Conservation (phyloP, 1,140 invertebrate genomes). For the Contarinia nasturtii region DNA sequence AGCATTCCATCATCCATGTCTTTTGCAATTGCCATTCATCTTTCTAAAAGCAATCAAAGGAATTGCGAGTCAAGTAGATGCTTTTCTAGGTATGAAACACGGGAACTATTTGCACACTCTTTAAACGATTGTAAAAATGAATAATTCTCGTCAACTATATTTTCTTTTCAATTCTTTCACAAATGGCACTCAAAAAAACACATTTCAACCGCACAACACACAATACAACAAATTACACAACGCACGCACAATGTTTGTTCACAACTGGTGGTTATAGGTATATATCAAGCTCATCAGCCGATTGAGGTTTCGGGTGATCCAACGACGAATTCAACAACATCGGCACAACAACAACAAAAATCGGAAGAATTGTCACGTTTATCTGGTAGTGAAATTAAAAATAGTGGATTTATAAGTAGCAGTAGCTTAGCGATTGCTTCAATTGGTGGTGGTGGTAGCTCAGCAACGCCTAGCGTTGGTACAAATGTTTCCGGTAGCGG, state of each 20-base stretch:
- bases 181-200: too few species aligned
- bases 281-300: too few species aligned
- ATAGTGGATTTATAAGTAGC: background rate
- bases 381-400: background rate
- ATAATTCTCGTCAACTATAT: too few species aligned
- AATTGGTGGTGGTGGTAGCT: background rate
- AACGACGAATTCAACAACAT: too few species aligned
- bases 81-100: constrained; percentile 65
- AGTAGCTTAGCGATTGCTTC: background rate
- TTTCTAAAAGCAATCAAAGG: constrained; percentile 89
- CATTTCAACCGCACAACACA: too few species aligned
- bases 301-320: too few species aligned
- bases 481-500: constrained; percentile 3
- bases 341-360: background rate
- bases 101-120: background rate
- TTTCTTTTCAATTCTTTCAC: too few species aligned
- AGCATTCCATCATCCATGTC: constrained; percentile 79
- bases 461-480: background rate
- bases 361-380: background rate
- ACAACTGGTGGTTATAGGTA: too few species aligned
- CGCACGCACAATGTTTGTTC: too few species aligned
- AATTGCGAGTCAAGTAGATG: constrained; percentile 81
- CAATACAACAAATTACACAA: too few species aligned
- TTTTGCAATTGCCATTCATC: constrained; percentile 69
- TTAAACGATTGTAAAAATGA: background rate